Base-by-base conservation (phyloP, 2,888 invertebrate genomes). In the Vesta saturnalis region DNA sequence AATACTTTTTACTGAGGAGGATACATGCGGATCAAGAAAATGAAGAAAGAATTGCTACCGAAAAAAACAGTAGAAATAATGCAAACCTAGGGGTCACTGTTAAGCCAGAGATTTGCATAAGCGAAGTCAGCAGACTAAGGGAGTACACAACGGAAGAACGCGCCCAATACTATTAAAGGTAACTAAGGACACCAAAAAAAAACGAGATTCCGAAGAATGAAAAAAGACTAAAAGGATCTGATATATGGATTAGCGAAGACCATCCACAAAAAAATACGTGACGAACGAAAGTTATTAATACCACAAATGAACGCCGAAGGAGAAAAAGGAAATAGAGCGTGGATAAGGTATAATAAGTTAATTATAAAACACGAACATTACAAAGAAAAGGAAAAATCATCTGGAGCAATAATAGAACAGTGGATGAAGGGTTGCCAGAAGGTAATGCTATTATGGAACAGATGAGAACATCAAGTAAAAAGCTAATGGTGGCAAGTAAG, bases 141-240 rank as follows among this genome's bases (percentile, higher is more conserved):
- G 52, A 52, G 52, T 52, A 52, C 52, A 52, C 4, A 52, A 52
- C 52, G 52, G 52, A 52, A 52, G 15, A 52, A 16, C 18, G 52
- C 10, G 52, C 10, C 52, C 52, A 52, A 52, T 52, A 52, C 19
- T 52, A 16, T 52, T 52, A 52, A 52, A 52, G 15, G 10, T 52
- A 52, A 52, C 12, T 16, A 52, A 10, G 15, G 52, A 52, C 52
- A 52, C 10, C 52, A 52, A 52, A 5, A 16, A n/a, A 52, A 52
- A 18, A 3, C 5, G 52, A 52, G 52, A 52, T 52, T 16, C 52
- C 15, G 52, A 52, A 52, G 52, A 52, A 52, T 16, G 15, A 12
- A 19, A 30, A 30, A 5, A 52, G 15, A 6, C 14, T 52, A 16
- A 15, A 52, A 15, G 52, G 52, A 16, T 52, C 18, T n/a, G n/a